These are phyloP conservation scores for Scophthalmus maximus DNA, from an alignment of 2,113 vertebrate species.

Conservation along the genomic window DNA sequence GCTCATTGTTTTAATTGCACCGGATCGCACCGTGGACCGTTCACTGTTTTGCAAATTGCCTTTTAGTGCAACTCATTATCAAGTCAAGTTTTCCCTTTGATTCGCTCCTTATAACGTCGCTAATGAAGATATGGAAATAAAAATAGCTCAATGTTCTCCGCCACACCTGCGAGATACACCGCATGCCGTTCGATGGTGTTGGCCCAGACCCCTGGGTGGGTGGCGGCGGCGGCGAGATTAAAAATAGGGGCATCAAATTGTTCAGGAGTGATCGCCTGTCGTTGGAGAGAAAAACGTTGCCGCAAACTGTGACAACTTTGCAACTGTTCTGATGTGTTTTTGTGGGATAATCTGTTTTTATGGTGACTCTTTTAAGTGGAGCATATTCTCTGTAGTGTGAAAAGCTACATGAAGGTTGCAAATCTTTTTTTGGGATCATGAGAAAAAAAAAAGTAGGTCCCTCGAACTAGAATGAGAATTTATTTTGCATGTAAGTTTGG, in stretches of 20 bases:
- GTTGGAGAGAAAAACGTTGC: too few species aligned
- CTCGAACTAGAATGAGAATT: neutral
- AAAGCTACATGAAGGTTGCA: neutral
- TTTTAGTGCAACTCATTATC: slow-evolving; percentile 66
- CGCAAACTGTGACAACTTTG: too few species aligned
- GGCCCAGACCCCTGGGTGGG: slow-evolving; percentile 16
- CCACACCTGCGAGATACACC: slow-evolving; percentile 48
- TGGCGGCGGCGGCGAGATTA: slow-evolving; percentile 36
- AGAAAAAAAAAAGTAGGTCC: slow-evolving; percentile 19
- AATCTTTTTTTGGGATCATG: slow-evolving; percentile 20
- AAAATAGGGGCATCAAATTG: slow-evolving; percentile 37
- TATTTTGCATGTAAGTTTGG: slow-evolving; percentile 17
- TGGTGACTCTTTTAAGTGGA: too few species aligned
- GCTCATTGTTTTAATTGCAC: slow-evolving; percentile 69
- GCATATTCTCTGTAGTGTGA: too few species aligned
- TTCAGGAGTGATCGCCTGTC: slow-evolving; percentile 13
- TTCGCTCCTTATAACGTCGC: slow-evolving; percentile 34
- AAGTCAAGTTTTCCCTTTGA: slow-evolving; percentile 65
- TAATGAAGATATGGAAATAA: slow-evolving; percentile 43
- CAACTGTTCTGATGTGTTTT: too few species aligned
- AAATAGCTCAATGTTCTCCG: slow-evolving; percentile 32
- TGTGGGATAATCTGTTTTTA: too few species aligned
- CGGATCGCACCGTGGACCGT: slow-evolving; percentile 56
- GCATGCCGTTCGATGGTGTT: slow-evolving; percentile 6
- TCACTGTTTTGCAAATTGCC: slow-evolving; percentile 68